Evolutionary conservation across 2,113 vertebrate species (phyloP), one percentile per base, ranked within the genome.

Genomic region (Elanus axillaris): DNA sequence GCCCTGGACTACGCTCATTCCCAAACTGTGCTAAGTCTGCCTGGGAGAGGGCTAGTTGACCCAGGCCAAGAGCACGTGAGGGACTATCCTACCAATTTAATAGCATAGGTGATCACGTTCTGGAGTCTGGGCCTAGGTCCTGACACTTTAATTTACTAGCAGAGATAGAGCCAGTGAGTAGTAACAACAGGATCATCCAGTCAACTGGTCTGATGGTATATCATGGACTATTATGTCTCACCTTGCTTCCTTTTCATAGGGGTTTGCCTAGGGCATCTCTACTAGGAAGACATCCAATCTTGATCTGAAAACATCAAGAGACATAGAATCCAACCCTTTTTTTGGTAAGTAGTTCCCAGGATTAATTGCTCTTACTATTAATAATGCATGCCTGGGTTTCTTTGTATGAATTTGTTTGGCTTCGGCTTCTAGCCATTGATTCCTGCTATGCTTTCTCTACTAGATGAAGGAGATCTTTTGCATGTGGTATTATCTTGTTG

Each of bases 221-320:
- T 88, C 76, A 83, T 2, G 10, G 38, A 31, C 63, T 92, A 84
- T 77, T 95, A 83, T 76, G 94, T 96, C 94, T 96, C 79, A 94
- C 85, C 58, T 93, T 85, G 69, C 92, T 94, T 95, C 58, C 78
- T 62, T 96, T 96, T 95, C 85, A 79, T 58, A 92, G 45, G 62
- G 87, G 32, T 85, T 92, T 96, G 94, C 95, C 96, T 89, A 21
- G 29, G 87, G 97, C 95, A 48, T 81, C 93, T 96, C 93, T 94
- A 94, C 80, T 96, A 97, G 96, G 96, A 97, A 95, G 66, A 75
- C 84, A 89, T 89, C 94, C 93, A 93, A 91, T 94, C 94, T 97
- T 95, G 86, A 95, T 97, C 73, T 91, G 77, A 91, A 94, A 95
- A 94, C 94, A 95, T 97, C 93, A 97, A 97, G 91, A 96, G 94